A percentile compares a stretch with the other conserved stretches of the same genome.
Conservation (phyloP, 2,113 vertebrate genomes). For the Strix uralensis region DNA sequence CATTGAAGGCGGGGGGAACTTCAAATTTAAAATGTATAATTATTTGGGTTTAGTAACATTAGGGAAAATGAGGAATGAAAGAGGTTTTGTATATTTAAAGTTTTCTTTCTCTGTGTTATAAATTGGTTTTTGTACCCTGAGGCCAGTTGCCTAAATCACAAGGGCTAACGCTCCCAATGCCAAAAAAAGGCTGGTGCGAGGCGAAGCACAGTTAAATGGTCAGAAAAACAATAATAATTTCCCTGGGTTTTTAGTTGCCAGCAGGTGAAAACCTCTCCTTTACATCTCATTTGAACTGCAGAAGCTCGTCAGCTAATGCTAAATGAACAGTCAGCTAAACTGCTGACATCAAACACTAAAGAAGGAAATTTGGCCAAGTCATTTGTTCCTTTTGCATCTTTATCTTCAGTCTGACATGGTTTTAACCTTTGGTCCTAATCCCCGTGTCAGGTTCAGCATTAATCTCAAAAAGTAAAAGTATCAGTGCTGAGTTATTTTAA, state of each 20-base stretch:
- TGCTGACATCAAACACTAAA: neutral
- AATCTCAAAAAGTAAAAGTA: constrained; percentile 12
- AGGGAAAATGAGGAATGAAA: neutral
- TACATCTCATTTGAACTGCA: constrained; percentile 12
- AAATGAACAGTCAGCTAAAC: constrained; percentile 19
- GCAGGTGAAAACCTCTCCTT: constrained; percentile 35
- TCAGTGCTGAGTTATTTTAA: neutral
- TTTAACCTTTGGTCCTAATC: constrained; percentile 57
- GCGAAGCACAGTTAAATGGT: neutral
- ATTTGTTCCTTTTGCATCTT: constrained; percentile 56
- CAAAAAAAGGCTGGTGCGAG: neutral
- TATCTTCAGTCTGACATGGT: constrained; percentile 39
- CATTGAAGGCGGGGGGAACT: neutral
- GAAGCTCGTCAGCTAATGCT: constrained; percentile 1
- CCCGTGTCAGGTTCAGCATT: neutral
- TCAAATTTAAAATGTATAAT: neutral
- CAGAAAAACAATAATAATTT: neutral
- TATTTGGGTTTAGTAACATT: neutral
- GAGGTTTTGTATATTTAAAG: neutral
- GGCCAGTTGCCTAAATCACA: neutral
- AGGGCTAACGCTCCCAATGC: neutral
- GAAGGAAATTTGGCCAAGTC: constrained; percentile 26
- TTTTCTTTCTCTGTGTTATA: neutral
- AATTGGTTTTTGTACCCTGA: neutral
- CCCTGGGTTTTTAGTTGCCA: neutral